Conservation (phyloP, 2,888 invertebrate species). For the Lepetodrilus schrolli region DNA sequence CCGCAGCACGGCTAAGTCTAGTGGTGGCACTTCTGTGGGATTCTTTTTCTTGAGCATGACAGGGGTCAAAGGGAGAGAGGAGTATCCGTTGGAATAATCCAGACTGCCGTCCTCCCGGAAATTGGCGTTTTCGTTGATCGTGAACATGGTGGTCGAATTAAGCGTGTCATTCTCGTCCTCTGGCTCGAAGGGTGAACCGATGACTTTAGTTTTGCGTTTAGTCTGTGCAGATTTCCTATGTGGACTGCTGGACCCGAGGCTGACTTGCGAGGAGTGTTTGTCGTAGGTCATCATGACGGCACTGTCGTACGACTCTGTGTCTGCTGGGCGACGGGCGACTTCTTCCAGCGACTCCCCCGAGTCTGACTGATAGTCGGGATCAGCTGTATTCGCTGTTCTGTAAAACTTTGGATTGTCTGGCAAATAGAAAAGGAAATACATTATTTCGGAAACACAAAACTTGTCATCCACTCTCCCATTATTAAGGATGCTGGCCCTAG, state of each 20-base stretch:
- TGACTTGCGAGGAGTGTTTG: conserved; percentile 27
- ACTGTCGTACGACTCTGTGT: conserved; percentile 17
- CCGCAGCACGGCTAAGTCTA: conserved; percentile 61
- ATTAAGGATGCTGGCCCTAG: no score
- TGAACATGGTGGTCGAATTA: conserved; percentile 59
- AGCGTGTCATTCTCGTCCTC: conserved; percentile 51
- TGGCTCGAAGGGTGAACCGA: conserved; percentile 8
- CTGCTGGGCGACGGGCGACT: conserved; percentile 37
- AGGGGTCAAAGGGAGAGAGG: conserved; percentile 60
- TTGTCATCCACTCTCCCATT: no score
- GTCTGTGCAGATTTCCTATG: conserved; percentile 47
- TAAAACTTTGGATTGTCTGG: conserved; percentile 2
- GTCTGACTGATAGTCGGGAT: conserved; percentile 56
- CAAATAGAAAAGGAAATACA: not conserved
- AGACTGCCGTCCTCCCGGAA: conserved; percentile 57
- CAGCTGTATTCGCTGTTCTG: conserved; percentile 20
- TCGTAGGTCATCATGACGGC: conserved; percentile 22
- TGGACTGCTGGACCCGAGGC: not conserved
- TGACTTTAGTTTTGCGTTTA: conserved; percentile 32
- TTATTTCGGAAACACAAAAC: not conserved
- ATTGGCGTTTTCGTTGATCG: conserved; percentile 53
- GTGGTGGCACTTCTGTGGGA: conserved; percentile 61
- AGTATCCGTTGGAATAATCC: conserved; percentile 50
- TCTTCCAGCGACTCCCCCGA: conserved; percentile 61
- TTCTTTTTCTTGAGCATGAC: conserved; percentile 46